Evolutionary conservation across 2,888 invertebrate genomes (phyloP).

Genomic region (Pharmacophagus antenor): DNA sequence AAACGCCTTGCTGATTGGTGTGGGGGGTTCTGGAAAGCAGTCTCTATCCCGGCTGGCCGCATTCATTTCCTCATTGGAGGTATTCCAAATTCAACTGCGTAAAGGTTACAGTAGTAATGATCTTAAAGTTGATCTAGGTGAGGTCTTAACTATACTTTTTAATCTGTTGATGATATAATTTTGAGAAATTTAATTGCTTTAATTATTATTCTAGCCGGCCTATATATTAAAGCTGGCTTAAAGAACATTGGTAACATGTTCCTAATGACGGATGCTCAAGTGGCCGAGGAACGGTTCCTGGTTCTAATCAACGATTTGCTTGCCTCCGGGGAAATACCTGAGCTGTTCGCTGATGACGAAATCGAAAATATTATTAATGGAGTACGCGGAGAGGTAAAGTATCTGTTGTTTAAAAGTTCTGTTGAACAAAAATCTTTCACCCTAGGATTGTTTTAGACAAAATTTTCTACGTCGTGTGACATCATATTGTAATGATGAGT

Average conservation of each 20-base stretch:
- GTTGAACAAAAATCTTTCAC: neutral
- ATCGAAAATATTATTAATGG: slow-evolving; percentile 91
- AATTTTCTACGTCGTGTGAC: too few species aligned
- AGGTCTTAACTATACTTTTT: slow-evolving; percentile 14
- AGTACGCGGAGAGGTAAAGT: slow-evolving; percentile 85
- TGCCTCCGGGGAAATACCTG: slow-evolving; percentile 96
- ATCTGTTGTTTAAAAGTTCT: neutral
- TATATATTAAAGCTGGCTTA: slow-evolving; percentile 93
- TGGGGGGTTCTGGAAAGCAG: slow-evolving; percentile 97
- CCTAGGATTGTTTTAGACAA: too few species aligned
- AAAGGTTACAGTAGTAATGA: slow-evolving; percentile 93
- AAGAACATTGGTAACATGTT: slow-evolving; percentile 93
- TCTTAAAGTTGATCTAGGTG: slow-evolving; percentile 85
- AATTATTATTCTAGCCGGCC: slow-evolving; percentile 70
- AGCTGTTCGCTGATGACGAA: slow-evolving; percentile 94
- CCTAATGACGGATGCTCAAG: slow-evolving; percentile 96
- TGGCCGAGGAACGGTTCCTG: slow-evolving; percentile 93
- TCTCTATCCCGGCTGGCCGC: slow-evolving; percentile 93
- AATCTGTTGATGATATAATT: neutral
- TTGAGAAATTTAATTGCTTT: too few species aligned
- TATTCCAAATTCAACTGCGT: slow-evolving; percentile 94
- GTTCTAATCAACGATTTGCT: slow-evolving; percentile 96
- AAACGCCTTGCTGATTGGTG: slow-evolving; percentile 94
- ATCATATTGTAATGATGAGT: too few species aligned
- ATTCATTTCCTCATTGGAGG: slow-evolving; percentile 94